Base-by-base conservation (phyloP, 2,888 invertebrate species). In the Rhagium mordax region DNA sequence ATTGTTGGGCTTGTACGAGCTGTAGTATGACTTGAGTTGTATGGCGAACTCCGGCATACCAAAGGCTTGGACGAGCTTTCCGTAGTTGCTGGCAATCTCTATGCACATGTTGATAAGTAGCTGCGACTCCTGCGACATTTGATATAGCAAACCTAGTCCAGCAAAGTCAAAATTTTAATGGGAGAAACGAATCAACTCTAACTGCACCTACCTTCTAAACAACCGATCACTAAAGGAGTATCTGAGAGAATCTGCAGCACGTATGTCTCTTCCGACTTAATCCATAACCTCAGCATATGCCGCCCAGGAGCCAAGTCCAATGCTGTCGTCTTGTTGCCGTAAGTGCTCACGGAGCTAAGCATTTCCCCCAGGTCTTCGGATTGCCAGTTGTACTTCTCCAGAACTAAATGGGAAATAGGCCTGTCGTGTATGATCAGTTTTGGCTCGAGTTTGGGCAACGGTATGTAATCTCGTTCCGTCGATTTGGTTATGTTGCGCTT, bases 341-440 rank as follows among this genome's bases (percentile, higher is more conserved):
- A 80, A 0, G 86, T 85, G 21, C 78, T 82, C 2, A 87, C 10
- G 21, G 78, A 79, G 3, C 78, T 69, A 1, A 76, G 64, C 3
- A 78, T 69, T 3, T 83, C 74, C 0, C 84, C 84, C 15, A 79
- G 64, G 10, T 67, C 49, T n/a, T 79, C 74, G 6, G 71, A 73
- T 61, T 79, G 66, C 87, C 87, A 87, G 51, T 78, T 60, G 68
- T 83, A 87, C 18, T 83, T 77, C 76, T 85, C 85, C 13, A 87
- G 55, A 0, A 85, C 74, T 24, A 84, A 21, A 53, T 84, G 71
- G 0, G 83, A 74, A 48, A 70, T 74, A 7, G 81, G 77, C 41
- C 76, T 65, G 4, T 57, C 21, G n/a, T 74, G 72, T 8, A 61
- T 27, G 5, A 62, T 47, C 8, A 24, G 21, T 13, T 67, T 21